Percentiles rank a stretch among this genome's conserved stretches.
These are phyloP conservation scores for Chaitophorus viminalis DNA, from an alignment of 2,888 invertebrate species.

Conservation along the genomic window DNA sequence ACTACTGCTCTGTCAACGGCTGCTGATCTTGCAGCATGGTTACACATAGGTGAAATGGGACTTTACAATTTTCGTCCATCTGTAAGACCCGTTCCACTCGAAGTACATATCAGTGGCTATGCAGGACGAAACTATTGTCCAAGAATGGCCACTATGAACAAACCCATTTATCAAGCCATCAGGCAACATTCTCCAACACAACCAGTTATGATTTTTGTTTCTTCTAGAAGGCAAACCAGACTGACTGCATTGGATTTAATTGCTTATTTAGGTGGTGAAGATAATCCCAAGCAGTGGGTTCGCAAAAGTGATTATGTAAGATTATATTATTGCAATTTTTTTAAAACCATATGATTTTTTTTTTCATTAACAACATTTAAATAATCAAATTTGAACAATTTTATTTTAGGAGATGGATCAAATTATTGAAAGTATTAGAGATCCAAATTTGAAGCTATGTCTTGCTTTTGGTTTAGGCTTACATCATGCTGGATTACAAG, in stretches of 20 bases:
- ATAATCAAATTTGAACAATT: background rate
- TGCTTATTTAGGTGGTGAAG: slow-evolving; percentile 88
- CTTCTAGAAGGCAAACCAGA: slow-evolving; percentile 95
- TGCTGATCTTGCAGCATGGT: slow-evolving; percentile 94
- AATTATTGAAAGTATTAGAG: slow-evolving; percentile 77
- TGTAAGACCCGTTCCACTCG: slow-evolving; percentile 96
- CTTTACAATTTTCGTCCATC: slow-evolving; percentile 98
- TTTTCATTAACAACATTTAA: background rate
- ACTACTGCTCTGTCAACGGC: slow-evolving; percentile 99
- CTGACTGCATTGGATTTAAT: slow-evolving; percentile 96
- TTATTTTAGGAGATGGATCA: slow-evolving; percentile 78
- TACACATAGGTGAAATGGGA: slow-evolving; percentile 83
- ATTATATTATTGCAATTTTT: slow-evolving; percentile 1
- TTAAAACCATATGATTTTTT: background rate
- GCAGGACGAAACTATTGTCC: slow-evolving; percentile 99
- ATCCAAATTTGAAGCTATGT: slow-evolving; percentile 90
- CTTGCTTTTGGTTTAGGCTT: slow-evolving; percentile 97
- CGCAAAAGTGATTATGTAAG: slow-evolving; percentile 77
- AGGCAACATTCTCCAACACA: slow-evolving; percentile 90
- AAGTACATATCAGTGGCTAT: slow-evolving; percentile 92
- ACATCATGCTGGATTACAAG: slow-evolving; percentile 97
- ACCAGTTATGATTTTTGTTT: slow-evolving; percentile 90
- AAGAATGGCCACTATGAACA: slow-evolving; percentile 99
- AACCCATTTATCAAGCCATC: slow-evolving; percentile 96
- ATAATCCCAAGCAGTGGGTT: slow-evolving; percentile 94